phyloP scores from a whole-genome alignment of 2,888 invertebrate species.

The Tuta absoluta region DNA sequence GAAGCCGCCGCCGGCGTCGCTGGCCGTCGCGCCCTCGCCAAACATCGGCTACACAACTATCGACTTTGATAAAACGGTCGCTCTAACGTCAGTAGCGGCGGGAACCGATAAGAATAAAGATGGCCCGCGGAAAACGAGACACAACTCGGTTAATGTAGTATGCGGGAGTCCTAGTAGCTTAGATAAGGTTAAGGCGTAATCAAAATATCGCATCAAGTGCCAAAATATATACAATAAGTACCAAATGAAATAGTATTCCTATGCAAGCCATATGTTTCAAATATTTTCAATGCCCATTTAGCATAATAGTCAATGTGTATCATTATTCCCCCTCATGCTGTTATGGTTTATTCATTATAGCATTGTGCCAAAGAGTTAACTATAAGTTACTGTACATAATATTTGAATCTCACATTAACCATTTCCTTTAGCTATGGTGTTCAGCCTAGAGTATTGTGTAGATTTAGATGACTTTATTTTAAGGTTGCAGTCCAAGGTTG shows the following conservation, averaged over 20 bases:
- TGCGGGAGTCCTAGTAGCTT: slow-evolving; percentile 68
- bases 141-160: slow-evolving; percentile 87
- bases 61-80: slow-evolving; percentile 96
- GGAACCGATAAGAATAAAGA: slow-evolving; percentile 85
- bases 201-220: neutral
- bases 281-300: neutral
- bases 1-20: slow-evolving; percentile 41
- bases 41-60: slow-evolving; percentile 92
- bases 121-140: slow-evolving; percentile 89
- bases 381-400: slow-evolving; percentile 1
- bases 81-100: slow-evolving; percentile 90
- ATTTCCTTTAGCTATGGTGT: neutral
- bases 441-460: neutral
- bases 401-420: neutral
- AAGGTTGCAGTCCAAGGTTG: too few relatives aligned
- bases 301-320: neutral
- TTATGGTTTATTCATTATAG: neutral
- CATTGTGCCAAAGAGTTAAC: slow-evolving; percentile 28
- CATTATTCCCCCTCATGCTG: neutral
- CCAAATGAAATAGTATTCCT: slow-evolving; percentile 8
- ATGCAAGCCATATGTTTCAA: neutral
- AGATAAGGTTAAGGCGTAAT: slow-evolving; percentile 52
- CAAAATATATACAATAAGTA: neutral
- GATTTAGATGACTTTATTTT: neutral
- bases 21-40: slow-evolving; percentile 74